phyloP scores from a whole-genome alignment of 2,113 vertebrate species.

The Scolopax mira region DNA sequence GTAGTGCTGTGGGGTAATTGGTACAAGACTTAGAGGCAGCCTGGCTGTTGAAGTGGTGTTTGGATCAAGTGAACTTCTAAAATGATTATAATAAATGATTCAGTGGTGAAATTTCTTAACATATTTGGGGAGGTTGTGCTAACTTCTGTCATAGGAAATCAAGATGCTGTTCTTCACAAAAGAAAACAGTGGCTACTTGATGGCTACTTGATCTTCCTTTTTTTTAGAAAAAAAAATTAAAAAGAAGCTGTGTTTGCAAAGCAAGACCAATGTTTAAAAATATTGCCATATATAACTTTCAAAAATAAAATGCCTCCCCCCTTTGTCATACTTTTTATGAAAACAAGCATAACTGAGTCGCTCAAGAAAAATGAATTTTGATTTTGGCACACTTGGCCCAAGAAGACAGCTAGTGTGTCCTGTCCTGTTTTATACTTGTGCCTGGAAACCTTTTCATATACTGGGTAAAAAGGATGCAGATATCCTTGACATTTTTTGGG shows the following conservation, averaged over 20 bases:
- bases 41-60: neutral
- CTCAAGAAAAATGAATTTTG: neutral
- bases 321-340: neutral
- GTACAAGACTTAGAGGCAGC: neutral
- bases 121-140: neutral
- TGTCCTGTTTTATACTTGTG: neutral
- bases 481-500: neutral
- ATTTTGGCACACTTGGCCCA: neutral
- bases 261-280: neutral
- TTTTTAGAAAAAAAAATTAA: too few relatives aligned
- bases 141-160: neutral
- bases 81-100: neutral
- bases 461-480: neutral
- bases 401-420: neutral
- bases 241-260: neutral
- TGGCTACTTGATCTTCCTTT: neutral
- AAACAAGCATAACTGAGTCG: accelerated
- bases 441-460: neutral
- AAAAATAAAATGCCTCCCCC: accelerated
- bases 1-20: neutral
- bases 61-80: neutral
- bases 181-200: neutral
- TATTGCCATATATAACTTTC: neutral
- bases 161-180: neutral
- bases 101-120: neutral